Evolutionary conservation across 2,113 vertebrate species (phyloP), one percentile per base, ranked within the genome.

Genomic region (Campylorhamphus procurvoides): DNA sequence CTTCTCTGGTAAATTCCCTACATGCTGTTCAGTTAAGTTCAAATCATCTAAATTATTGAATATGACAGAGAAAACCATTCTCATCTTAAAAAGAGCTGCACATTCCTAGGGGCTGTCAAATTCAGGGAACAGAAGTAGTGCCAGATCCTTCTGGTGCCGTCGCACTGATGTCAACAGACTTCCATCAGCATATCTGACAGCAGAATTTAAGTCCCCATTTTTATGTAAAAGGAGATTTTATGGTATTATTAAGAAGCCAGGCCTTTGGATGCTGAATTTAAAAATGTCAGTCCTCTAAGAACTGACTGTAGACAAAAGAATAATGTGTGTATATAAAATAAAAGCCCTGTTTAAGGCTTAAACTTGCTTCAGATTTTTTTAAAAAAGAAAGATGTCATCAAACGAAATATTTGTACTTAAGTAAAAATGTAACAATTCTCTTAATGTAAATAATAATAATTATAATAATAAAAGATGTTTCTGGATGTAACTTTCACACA

Each of bases 11-110:
- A 74, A 88, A 94, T 93, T 87, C 78, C 50, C 46, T 86, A 8
- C 49, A 68, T 81, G 89, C 28, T 94, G 47, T 47, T 96, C 77
- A 89, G 55, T 87, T 87, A 81, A 67, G 37, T 95, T 93, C 88
- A 94, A 96, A 90, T 77, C 59, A 71, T 86, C 33, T 89, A 93
- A 91, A 87, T 91, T 95, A 94, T 78, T 92, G 42, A 94, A 84
- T 78, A 82, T 91, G 94, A 96, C 96, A 96, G 80, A 87, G 80
- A 90, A 93, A 95, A 59, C 69, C 39, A 89, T 49, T 60, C 44
- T 90, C 22, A 28, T 87, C 77, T 89, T 87, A 69, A 89, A 95
- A 94, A 92, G 93, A 91, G 52, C 84, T 90, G 69, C 66, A 53
- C 1, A 0, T 3, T 96, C 76, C 84, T 82, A 40, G 49, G 29